These are phyloP conservation scores for Synchiropus splendidus DNA, from an alignment of 2,113 vertebrate genomes.

Conservation along the genomic window DNA sequence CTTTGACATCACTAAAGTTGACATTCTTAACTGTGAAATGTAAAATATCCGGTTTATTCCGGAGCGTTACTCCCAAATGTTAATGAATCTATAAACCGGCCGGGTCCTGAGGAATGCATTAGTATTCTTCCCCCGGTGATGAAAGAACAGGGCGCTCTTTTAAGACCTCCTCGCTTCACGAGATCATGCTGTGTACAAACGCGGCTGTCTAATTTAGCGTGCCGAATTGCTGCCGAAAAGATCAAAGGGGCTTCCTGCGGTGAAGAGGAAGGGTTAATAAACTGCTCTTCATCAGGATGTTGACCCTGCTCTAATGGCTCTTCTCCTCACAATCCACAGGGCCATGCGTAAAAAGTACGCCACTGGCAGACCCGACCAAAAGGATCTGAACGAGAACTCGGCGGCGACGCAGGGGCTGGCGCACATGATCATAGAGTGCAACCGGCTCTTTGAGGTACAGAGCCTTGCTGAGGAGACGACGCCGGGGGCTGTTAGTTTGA, in stretches of 20 bases:
- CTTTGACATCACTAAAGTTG: no score
- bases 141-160: constrained; percentile 19
- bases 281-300: constrained; percentile 10
- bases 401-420: constrained; percentile 92
- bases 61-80: no score
- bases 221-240: constrained; percentile 30
- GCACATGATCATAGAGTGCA: constrained; percentile 94
- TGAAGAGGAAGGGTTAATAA: constrained; percentile 34
- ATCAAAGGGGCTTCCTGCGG: constrained; percentile 36
- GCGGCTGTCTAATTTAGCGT: constrained; percentile 46
- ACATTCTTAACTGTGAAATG: no score
- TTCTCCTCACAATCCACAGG: constrained; percentile 63
- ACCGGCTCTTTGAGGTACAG: constrained; percentile 90
- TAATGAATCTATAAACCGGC: no score
- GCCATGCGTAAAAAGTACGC: constrained; percentile 95
- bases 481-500: constrained; percentile 9
- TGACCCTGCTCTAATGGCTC: constrained; percentile 30
- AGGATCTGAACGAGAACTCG: constrained; percentile 94
- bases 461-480: constrained; percentile 11
- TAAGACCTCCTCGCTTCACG: constrained; percentile 39
- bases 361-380: constrained; percentile 92
- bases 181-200: constrained; percentile 53
- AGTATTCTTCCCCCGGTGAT: constrained; percentile 26
- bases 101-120: constrained; percentile 10
- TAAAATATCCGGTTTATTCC: no score